Base-by-base conservation (phyloP, 2,888 invertebrate genomes). In the Pseudococcus longispinus region DNA sequence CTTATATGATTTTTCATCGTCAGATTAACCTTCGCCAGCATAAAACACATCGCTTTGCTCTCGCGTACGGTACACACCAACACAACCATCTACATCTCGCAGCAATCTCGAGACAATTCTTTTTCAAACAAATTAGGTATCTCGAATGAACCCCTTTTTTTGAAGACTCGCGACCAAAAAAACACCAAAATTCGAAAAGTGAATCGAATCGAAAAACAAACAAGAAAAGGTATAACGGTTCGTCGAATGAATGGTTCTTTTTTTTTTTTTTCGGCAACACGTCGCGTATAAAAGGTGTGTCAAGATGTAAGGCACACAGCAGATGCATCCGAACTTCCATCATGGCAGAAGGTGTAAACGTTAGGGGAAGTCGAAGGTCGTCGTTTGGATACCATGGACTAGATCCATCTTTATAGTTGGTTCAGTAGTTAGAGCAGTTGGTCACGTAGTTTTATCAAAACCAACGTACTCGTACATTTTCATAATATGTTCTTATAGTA, bases 341-440 rank as follows among this genome's bases (percentile, higher is more conserved):
- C 77, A 80, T 80, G 77, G 77, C 77, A 80, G 74, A 74, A 74
- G 74, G 74, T 74, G 74, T 74, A 74, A 74, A 74, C 74, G 77
- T 42, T 80, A 80, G 77, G 77, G 77, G 77, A 80, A 80, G 77
- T 80, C 77, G 77, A 80, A 80, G 77, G 77, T 80, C 77, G 77
- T 42, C 74, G 23, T 60, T 60, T 74, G 20, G 77, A 42, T 77
- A 77, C 77, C 77, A 77, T 80, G 37, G 77, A 80, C 77, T 42
- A 80, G 77, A 80, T 80, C 77, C 77, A 80, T 80, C 77, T 80
- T 80, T 80, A 74, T 74, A 80, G 77, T 80, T 80, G 20, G 77
- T 80, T 80, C 77, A 80, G 77, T 80, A 80, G 77, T 42, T 80
- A 11, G 42, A 80, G 42, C 77, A 42, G 77, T 80, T 80, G 77